Evolutionary conservation across 2,888 invertebrate species (phyloP).

Genomic region (Nomada goodeniana): DNA sequence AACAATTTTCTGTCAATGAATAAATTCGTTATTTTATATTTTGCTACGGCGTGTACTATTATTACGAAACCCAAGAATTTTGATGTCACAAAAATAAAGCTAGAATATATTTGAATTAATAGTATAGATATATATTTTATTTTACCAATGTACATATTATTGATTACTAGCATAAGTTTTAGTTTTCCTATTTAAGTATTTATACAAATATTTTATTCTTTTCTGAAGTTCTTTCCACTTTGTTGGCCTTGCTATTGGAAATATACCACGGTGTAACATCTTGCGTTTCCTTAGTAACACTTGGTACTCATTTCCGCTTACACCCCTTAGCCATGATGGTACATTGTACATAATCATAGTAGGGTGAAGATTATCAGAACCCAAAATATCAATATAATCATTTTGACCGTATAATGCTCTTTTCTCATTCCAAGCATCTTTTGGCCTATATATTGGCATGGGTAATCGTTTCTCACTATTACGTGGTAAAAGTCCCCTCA

Average conservation of each 20-base stretch:
- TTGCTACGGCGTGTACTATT: constrained; percentile 24
- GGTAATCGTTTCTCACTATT: constrained; percentile 85
- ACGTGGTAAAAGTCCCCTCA: constrained; percentile 90
- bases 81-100: constrained; percentile 5
- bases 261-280: constrained; percentile 84
- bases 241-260: constrained; percentile 89
- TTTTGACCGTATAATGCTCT: constrained; percentile 96
- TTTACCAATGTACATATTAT: constrained; percentile 25
- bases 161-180: constrained; percentile 85
- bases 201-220: constrained; percentile 90
- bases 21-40: constrained; percentile 76
- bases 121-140: constrained; percentile 19
- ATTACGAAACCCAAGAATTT: neutral
- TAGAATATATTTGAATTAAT: constrained; percentile 9
- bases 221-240: constrained; percentile 92
- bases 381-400: constrained; percentile 98
- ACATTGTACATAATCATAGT: constrained; percentile 93
- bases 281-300: constrained; percentile 90
- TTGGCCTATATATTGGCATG: constrained; percentile 90
- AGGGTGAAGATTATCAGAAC: constrained; percentile 93
- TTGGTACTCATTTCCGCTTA: constrained; percentile 94
- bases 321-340: constrained; percentile 95
- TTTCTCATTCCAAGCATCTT: constrained; percentile 90
- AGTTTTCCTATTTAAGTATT: constrained; percentile 92
- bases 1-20: constrained; percentile 77